Conservation (phyloP, 1,140 invertebrate genomes). For the Ceratina australensis region DNA sequence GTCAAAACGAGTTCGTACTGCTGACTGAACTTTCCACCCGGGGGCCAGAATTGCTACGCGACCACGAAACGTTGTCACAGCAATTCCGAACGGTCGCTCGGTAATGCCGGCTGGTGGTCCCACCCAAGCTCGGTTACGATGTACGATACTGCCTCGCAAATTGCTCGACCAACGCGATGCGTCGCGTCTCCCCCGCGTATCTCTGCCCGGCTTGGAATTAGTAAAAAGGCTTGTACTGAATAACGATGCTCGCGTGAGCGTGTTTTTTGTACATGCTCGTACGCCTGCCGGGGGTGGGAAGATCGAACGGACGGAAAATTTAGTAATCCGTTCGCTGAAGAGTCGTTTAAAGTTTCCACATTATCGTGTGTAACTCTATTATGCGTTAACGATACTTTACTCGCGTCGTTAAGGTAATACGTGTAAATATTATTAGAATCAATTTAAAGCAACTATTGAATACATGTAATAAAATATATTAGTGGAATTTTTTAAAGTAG, state of each 20-base stretch:
- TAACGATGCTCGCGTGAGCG: neutral
- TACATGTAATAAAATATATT: too few species aligned
- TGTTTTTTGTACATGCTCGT: neutral
- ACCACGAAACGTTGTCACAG: conserved; percentile 51
- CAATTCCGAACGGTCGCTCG: conserved; percentile 35
- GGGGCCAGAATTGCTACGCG: conserved; percentile 24
- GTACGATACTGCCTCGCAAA: conserved; percentile 40
- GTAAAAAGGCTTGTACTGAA: conserved; percentile 19
- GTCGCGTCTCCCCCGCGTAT: neutral
- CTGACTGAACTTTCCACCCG: conserved; percentile 41
- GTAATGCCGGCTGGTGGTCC: conserved; percentile 25
- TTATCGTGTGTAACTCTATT: too few species aligned
- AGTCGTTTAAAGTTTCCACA: too few species aligned
- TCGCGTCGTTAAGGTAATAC: too few species aligned
- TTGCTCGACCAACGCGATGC: conserved; percentile 20
- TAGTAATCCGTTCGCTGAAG: too few species aligned
- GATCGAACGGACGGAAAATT: neutral
- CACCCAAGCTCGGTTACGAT: conserved; percentile 28
- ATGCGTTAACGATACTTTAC: too few species aligned
- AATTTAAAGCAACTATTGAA: too few species aligned
- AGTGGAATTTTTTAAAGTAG: too few species aligned
- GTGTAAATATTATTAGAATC: too few species aligned
- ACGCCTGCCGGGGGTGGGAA: neutral
- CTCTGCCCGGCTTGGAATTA: conserved; percentile 26
- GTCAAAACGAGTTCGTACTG: conserved; percentile 49